Evolutionary conservation across 2,888 invertebrate genomes (phyloP).

Genomic region (Cremastobaeus sp.): DNA sequence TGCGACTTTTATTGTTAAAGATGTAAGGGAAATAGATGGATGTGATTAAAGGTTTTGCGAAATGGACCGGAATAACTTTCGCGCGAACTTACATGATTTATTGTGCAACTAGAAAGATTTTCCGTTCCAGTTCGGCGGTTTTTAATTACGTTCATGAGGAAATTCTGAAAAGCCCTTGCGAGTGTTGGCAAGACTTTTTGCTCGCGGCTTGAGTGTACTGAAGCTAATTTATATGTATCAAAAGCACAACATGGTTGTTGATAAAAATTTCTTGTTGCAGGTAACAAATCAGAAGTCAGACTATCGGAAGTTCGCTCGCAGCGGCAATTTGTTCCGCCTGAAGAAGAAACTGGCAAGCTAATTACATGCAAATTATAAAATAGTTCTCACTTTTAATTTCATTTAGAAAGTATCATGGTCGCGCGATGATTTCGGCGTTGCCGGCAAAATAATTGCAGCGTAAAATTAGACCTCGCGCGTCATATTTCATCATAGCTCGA

Average conservation of each 20-base stretch:
- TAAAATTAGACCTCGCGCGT: slow-evolving; percentile 26
- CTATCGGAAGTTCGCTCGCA: no score
- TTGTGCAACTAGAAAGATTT: slow-evolving; percentile 34
- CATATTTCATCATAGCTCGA: slow-evolving; percentile 28
- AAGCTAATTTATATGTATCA: no score
- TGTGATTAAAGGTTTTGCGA: slow-evolving; percentile 35
- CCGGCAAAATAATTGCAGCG: slow-evolving; percentile 20
- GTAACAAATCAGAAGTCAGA: slow-evolving; percentile 11
- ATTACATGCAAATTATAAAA: slow-evolving; percentile 9
- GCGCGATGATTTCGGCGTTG: slow-evolving; percentile 15
- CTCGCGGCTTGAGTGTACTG: no score
- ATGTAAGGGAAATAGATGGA: slow-evolving; percentile 19
- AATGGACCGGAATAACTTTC: slow-evolving; percentile 45
- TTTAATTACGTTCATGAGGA: no score
- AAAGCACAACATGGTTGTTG: no score
- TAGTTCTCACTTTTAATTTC: slow-evolving; percentile 18
- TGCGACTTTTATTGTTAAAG: slow-evolving; percentile 40
- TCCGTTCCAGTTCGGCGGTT: no score
- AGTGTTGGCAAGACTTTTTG: no score
- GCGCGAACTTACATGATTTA: slow-evolving; percentile 37
- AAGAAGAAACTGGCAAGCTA: background rate
- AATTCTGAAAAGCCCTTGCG: no score
- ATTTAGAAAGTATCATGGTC: slow-evolving; percentile 9
- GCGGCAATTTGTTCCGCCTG: slow-evolving; percentile 2
- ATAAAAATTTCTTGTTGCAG: slow-evolving; percentile 26